Evolutionary conservation across 2,888 invertebrate species (phyloP).

Genomic region (Cheilosia scutellata): DNA sequence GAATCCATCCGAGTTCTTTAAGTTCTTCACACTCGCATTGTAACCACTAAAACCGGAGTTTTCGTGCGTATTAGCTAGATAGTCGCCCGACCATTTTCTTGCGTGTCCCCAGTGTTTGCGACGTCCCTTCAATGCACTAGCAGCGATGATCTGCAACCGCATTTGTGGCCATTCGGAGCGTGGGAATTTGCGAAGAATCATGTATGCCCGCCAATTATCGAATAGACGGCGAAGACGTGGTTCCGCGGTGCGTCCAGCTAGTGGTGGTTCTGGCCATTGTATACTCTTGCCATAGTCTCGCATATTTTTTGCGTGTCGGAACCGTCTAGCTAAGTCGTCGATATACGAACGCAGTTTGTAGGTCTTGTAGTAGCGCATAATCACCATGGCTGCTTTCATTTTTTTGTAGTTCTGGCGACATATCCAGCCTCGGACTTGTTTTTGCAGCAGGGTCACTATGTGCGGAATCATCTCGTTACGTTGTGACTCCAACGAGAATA

Average conservation of each 20-base stretch:
- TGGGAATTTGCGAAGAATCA: constrained; percentile 92
- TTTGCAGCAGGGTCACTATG: constrained; percentile 96
- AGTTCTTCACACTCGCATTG: constrained; percentile 88
- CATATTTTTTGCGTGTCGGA: constrained; percentile 87
- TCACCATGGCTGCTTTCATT: constrained; percentile 93
- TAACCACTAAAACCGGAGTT: constrained; percentile 88
- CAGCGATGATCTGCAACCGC: constrained; percentile 91
- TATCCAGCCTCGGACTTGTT: constrained; percentile 94
- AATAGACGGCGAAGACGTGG: constrained; percentile 87
- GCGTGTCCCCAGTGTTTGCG: constrained; percentile 89
- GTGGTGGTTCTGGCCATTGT: constrained; percentile 92
- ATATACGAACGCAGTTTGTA: constrained; percentile 92
- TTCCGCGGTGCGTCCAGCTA: constrained; percentile 87
- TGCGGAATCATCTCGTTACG: constrained; percentile 95
- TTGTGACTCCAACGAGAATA: constrained; percentile 94
- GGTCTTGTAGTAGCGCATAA: constrained; percentile 90
- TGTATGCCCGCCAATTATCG: constrained; percentile 94
- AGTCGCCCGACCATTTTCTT: constrained; percentile 94
- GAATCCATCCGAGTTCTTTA: constrained; percentile 89
- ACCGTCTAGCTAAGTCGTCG: constrained; percentile 87
- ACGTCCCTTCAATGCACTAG: constrained; percentile 88
- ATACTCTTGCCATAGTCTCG: constrained; percentile 91
- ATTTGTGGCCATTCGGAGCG: constrained; percentile 94
- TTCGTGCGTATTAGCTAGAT: constrained; percentile 88
- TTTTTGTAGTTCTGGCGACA: constrained; percentile 92